Evolutionary conservation across 2,888 invertebrate genomes (phyloP).

Genomic region (Silvanus unidentatus): DNA sequence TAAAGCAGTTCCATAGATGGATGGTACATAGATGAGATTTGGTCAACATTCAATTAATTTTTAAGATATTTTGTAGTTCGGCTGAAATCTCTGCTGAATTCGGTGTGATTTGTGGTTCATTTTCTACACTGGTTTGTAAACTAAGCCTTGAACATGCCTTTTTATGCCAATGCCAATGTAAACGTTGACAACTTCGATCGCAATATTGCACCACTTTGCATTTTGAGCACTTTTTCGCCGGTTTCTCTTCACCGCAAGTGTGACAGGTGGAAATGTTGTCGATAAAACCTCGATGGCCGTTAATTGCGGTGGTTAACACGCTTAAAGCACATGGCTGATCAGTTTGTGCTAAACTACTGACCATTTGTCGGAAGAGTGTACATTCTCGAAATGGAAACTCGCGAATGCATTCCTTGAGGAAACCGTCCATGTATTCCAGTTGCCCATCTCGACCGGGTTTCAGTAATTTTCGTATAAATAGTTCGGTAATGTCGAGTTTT

Average conservation of each 20-base stretch:
- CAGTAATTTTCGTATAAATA: constrained; percentile 68
- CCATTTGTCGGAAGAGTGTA: constrained; percentile 81
- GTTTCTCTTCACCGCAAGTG: constrained; percentile 83
- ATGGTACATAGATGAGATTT: no score
- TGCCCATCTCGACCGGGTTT: constrained; percentile 67
- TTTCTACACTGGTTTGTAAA: constrained; percentile 25
- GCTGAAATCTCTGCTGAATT: constrained; percentile 30
- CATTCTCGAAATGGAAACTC: constrained; percentile 90
- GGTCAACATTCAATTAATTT: not conserved
- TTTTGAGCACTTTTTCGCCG: constrained; percentile 88
- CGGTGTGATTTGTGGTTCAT: constrained; percentile 20
- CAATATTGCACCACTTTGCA: constrained; percentile 94
- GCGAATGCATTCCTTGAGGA: constrained; percentile 79
- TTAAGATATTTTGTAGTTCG: constrained; percentile 36
- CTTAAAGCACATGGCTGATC: constrained; percentile 66
- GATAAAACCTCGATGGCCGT: constrained; percentile 79
- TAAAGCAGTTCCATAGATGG: no score
- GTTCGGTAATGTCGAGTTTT: constrained; percentile 64
- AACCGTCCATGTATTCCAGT: constrained; percentile 59
- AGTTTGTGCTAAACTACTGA: constrained; percentile 68
- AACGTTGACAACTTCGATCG: constrained; percentile 86
- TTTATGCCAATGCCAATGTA: constrained; percentile 90
- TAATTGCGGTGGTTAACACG: constrained; percentile 74
- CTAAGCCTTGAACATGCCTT: constrained; percentile 68
- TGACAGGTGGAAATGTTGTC: constrained; percentile 65